Percentiles rank a stretch among this genome's conserved stretches.
Evolutionary conservation across 2,113 vertebrate species (phyloP).

Genomic region (Oostethus manadensis): DNA sequence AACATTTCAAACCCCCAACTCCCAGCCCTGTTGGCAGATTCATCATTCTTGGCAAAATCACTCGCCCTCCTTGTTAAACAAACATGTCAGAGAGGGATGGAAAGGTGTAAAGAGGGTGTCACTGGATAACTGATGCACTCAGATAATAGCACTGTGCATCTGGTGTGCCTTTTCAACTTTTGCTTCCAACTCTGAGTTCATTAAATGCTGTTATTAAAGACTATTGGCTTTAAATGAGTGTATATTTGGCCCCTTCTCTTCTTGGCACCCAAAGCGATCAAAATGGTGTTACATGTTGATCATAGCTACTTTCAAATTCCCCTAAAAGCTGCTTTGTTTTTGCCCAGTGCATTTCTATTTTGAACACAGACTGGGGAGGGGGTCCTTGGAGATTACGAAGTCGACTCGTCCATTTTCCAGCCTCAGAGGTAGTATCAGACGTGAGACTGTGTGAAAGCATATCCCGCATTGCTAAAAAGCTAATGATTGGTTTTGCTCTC

Average conservation of each 20-base stretch:
- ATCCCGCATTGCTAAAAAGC: no score
- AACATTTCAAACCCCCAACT: constrained; percentile 32
- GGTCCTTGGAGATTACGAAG: no score
- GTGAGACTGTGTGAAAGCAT: no score
- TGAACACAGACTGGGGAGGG: no score
- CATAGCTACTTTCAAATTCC: constrained; percentile 17
- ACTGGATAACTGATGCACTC: constrained; percentile 23
- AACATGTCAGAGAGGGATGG: constrained; percentile 63
- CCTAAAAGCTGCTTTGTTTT: no score
- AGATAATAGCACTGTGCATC: constrained; percentile 39
- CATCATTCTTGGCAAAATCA: constrained; percentile 76
- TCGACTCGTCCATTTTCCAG: no score
- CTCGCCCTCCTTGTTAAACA: constrained; percentile 72
- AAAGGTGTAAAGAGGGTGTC: constrained; percentile 34
- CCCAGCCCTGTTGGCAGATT: constrained; percentile 75
- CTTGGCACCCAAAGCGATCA: constrained; percentile 28
- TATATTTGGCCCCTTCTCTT: constrained; percentile 36
- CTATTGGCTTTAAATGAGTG: constrained; percentile 29
- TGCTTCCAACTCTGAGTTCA: constrained; percentile 51
- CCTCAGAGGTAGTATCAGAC: no score
- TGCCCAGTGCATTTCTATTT: no score
- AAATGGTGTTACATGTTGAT: constrained; percentile 17
- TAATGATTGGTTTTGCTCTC: no score
- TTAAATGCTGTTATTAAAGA: constrained; percentile 46
- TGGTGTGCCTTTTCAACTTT: constrained; percentile 45